Percentiles rank a stretch among this genome's conserved stretches.
Conservation (phyloP, 1,140 invertebrate genomes). For the Agrilus planipennis region DNA sequence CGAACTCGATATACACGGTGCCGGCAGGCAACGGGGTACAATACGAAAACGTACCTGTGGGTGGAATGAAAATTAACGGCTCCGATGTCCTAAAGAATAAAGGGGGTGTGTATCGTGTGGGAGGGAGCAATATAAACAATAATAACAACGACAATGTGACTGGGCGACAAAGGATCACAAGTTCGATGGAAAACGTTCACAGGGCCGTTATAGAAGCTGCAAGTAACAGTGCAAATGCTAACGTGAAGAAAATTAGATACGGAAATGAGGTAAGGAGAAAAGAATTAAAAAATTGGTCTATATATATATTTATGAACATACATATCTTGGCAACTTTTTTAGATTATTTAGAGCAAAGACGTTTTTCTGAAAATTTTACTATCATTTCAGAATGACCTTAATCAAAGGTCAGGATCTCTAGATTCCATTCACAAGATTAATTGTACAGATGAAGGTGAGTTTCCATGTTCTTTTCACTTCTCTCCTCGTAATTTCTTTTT, state of each 20-base stretch:
- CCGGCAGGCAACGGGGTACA: constrained; percentile 22
- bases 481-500: neutral
- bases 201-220: constrained; percentile 17
- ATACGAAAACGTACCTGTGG: constrained; percentile 11
- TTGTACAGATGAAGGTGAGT: constrained; percentile 42
- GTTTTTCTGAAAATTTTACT: constrained; percentile 1
- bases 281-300: too few species aligned
- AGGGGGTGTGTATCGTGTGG: neutral
- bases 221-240: constrained; percentile 18
- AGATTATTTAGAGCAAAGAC: constrained; percentile 1
- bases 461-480: neutral
- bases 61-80: neutral
- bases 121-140: neutral
- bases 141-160: constrained; percentile 5
- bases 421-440: constrained; percentile 50
- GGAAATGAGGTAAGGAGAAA: constrained; percentile 30
- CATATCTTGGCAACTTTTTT: too few species aligned
- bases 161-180: constrained; percentile 23
- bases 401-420: constrained; percentile 36
- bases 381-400: constrained; percentile 16
- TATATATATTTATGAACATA: too few species aligned
- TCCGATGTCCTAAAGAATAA: constrained; percentile 1
- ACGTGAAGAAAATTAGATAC: constrained; percentile 30
- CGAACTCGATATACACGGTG: constrained; percentile 26
- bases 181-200: constrained; percentile 33